A percentile compares a stretch with the other conserved stretches of the same genome.
These are phyloP conservation scores for Liolophura sinensis DNA, from an alignment of 1,140 invertebrate genomes.

Conservation along the genomic window DNA sequence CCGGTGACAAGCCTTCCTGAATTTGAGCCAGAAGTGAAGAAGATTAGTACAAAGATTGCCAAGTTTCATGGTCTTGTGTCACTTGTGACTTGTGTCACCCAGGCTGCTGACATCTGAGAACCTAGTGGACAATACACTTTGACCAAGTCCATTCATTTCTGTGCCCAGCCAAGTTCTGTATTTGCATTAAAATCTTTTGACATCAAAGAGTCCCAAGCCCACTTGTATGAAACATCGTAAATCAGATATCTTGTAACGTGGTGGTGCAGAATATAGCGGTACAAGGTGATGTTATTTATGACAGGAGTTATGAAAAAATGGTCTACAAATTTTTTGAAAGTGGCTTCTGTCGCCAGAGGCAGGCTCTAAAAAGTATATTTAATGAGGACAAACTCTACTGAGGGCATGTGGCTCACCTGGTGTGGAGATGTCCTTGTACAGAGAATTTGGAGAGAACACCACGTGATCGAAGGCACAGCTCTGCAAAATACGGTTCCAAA, in stretches of 20 bases:
- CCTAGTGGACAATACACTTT: no score
- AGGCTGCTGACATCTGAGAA: no score
- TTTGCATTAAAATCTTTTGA: no score
- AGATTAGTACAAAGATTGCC: no score
- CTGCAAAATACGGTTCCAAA: slow-evolving; percentile 11
- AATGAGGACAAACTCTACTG: background rate
- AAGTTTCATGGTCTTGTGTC: no score
- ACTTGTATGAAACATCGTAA: background rate
- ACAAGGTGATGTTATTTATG: background rate
- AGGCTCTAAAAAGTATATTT: background rate
- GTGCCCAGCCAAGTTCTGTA: no score
- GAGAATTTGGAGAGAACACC: slow-evolving; percentile 78
- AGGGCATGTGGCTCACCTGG: slow-evolving; percentile 28
- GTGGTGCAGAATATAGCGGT: background rate
- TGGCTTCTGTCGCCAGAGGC: no score
- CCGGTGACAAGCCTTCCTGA: no score
- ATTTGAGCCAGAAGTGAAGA: no score
- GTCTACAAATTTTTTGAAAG: background rate
- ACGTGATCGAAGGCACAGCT: slow-evolving; percentile 67
- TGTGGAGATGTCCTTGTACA: slow-evolving; percentile 38
- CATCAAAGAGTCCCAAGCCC: no score
- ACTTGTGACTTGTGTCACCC: no score
- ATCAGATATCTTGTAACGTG: background rate
- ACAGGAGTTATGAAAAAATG: background rate
- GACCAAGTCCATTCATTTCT: no score